Percentiles rank a stretch among this genome's conserved stretches.
Conservation (phyloP, 92 coral and sea anemone species). For the Parazoanthus swiftii region DNA sequence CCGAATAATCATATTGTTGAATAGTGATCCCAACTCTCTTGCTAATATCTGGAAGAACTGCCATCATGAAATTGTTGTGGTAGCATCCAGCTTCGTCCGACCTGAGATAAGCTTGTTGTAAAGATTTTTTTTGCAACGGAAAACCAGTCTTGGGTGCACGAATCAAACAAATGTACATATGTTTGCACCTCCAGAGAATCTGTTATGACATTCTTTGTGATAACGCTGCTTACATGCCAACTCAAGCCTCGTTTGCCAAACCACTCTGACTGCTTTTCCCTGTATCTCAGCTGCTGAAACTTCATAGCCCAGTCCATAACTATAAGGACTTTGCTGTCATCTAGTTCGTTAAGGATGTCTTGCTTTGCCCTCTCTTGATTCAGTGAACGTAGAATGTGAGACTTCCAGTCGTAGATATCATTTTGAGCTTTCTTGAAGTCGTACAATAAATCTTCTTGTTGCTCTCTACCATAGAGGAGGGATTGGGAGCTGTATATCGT, state of each 20-base stretch:
- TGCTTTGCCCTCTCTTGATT: conserved; percentile 73
- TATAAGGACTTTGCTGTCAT: conserved; percentile 36
- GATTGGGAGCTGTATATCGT: conserved; percentile 4
- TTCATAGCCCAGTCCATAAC: conserved; percentile 83
- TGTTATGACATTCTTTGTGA: conserved; percentile 10
- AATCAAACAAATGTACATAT: conserved; percentile 32
- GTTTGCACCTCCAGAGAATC: conserved; percentile 10
- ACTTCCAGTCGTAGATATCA: conserved; percentile 59
- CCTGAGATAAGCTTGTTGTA: conserved; percentile 14
- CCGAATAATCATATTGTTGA: conserved; percentile 36
- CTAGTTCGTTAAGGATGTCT: conserved; percentile 42
- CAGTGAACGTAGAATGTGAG: conserved; percentile 63
- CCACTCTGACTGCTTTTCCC: conserved; percentile 73
- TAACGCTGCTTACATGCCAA: conserved; percentile 64
- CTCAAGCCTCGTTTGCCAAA: conserved; percentile 63
- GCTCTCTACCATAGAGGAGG: conserved; percentile 47
- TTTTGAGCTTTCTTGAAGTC: conserved; percentile 50
- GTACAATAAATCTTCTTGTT: conserved; percentile 46
- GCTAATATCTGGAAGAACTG: conserved; percentile 27
- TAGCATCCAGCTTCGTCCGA: conserved; percentile 45
- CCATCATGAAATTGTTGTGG: conserved; percentile 36
- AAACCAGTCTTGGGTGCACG: neutral
- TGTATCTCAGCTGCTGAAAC: conserved; percentile 56
- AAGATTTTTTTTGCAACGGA: neutral
- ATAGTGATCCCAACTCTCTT: conserved; percentile 31